Base-by-base conservation (phyloP, 2,888 invertebrate species). In the Eristalinus aeneus region DNA sequence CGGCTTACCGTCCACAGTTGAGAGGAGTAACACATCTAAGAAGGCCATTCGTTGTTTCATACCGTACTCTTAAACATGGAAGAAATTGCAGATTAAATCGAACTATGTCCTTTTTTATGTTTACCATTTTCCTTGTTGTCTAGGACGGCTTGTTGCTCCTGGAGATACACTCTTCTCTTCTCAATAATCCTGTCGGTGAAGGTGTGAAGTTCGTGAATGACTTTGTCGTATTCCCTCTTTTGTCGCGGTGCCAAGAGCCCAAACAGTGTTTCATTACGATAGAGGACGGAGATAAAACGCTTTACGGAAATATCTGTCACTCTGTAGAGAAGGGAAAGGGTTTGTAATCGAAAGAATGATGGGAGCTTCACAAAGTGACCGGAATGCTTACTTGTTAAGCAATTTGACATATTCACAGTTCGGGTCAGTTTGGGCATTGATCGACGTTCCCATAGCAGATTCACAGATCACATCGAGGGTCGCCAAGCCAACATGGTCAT, bases 351-450 rank as follows among this genome's bases (percentile, higher is more conserved):
- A n/a, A n/a, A n/a, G n/a, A n/a, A n/a, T n/a, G n/a, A n/a, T n/a
- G n/a, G n/a, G n/a, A n/a, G n/a, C n/a, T n/a, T n/a, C n/a, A n/a
- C n/a, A n/a, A n/a, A n/a, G n/a, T n/a, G n/a, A n/a, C 58, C 0
- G 9, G 2, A 0, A 5, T 22, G 5, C 89, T 88, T 92, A 96
- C 95, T 93, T 93, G 90, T 94, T 94, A 34, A 96, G 94, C n/a
- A 95, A 94, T 89, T 94, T 93, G 0, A 96, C 95, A 90, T 96
- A 97, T 88, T 94, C 93, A 0, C 95, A 95, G 76, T 95, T 93
- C 8, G 93, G 92, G 89, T 95, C 92, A 16, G 92, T 92, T 90
- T 97, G 96, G 0, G 89, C 89, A 88, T 90, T 86, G 2, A 90
- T 78, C 31, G 87, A 87, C 27, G 89, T 89, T 6, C 90, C 90